Conservation (phyloP, 2,888 invertebrate species). For the Daptonema setosum region DNA sequence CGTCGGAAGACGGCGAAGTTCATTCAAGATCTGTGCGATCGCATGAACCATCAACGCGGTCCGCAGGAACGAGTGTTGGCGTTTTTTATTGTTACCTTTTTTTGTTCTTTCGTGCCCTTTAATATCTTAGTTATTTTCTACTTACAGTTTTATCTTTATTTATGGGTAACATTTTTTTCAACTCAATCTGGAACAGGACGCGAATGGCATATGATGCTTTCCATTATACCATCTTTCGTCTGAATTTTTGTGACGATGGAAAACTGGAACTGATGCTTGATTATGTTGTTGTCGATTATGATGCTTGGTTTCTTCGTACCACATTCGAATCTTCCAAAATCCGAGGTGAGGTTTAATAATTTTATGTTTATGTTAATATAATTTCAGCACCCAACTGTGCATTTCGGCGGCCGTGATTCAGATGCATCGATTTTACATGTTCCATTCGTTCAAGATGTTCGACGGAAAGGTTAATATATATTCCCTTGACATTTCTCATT, state of each 20-base stretch:
- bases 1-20: background rate
- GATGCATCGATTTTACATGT: constrained; percentile 97
- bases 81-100: background rate
- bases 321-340: no score
- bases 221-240: no score
- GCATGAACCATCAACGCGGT: background rate
- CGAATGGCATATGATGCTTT: no score
- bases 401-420: constrained; percentile 97
- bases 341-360: no score
- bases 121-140: background rate
- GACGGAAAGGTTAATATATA: constrained; percentile 48
- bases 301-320: no score
- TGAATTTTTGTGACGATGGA: no score
- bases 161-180: background rate
- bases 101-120: background rate
- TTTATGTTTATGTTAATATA: background rate
- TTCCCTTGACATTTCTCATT: background rate
- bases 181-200: no score
- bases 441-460: constrained; percentile 84
- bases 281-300: no score
- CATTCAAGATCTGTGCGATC: background rate
- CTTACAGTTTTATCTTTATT: background rate
- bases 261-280: no score
- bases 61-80: background rate
- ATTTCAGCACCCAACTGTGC: constrained; percentile 58